Evolutionary conservation across 2,113 vertebrate species (phyloP).

Genomic region (Arizona elegans): DNA sequence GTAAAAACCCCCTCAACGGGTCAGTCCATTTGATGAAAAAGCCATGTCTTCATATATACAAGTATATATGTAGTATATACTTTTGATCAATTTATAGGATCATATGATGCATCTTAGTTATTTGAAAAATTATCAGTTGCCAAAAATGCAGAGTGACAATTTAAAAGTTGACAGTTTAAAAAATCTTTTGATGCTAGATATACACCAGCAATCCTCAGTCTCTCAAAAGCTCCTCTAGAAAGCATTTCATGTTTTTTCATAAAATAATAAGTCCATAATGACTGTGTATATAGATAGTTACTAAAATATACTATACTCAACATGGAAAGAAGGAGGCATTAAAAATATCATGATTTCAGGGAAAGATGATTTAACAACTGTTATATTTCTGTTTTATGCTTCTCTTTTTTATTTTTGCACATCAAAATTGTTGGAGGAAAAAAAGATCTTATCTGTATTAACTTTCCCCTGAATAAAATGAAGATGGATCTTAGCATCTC

Average conservation of each 20-base stretch:
- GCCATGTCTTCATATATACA: no score
- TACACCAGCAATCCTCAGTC: neutral
- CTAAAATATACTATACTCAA: neutral
- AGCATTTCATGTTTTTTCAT: neutral
- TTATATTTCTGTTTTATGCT: neutral
- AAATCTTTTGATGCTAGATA: neutral
- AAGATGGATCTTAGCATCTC: neutral
- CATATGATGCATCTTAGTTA: neutral
- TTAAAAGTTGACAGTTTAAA: neutral
- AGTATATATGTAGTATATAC: neutral
- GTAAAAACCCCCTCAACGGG: no score
- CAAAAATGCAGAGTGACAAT: neutral
- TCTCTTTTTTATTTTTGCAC: neutral
- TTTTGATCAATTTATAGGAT: neutral
- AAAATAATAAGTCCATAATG: neutral
- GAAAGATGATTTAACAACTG: neutral
- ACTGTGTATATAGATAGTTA: neutral
- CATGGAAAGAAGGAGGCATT: neutral
- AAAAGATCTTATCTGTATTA: neutral
- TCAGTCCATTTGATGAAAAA: no score
- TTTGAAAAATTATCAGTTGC: neutral
- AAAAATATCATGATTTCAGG: neutral
- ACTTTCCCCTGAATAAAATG: no score
- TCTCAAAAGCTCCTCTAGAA: neutral
- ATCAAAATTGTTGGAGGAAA: neutral